A percentile compares a stretch with the other conserved stretches of the same genome.
Conservation (phyloP, 2,888 invertebrate genomes). For the Meta bourneti region DNA sequence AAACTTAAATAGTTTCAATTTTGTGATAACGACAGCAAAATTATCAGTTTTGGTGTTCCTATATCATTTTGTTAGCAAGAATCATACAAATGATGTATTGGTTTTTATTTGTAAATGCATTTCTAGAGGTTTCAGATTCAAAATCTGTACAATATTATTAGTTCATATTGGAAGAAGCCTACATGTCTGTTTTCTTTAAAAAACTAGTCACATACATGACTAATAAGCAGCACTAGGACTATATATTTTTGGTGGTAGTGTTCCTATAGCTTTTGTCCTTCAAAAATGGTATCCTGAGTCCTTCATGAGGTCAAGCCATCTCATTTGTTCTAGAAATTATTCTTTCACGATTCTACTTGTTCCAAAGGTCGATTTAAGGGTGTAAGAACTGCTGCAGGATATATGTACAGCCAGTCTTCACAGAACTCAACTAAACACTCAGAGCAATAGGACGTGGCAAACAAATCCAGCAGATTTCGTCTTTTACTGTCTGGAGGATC, state of each 20-base stretch:
- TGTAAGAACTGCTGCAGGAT: conserved; percentile 31
- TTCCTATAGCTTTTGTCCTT: conserved; percentile 7
- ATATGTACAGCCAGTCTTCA: conserved; percentile 27
- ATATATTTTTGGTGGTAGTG: neutral
- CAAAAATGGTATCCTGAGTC: neutral
- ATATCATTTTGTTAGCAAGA: no score
- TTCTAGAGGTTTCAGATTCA: conserved; percentile 9
- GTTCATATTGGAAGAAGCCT: conserved; percentile 32
- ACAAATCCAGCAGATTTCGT: conserved; percentile 26
- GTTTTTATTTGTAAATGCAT: conserved; percentile 11
- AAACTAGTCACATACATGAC: conserved; percentile 49
- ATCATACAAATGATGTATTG: no score
- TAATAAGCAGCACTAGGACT: conserved; percentile 36
- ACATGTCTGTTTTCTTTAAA: conserved; percentile 7
- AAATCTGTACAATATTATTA: neutral
- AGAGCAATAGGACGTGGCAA: conserved; percentile 9
- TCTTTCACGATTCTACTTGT: conserved; percentile 15
- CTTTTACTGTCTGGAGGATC: conserved; percentile 17
- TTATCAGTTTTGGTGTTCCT: no score
- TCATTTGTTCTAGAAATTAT: conserved; percentile 29
- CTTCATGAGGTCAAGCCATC: conserved; percentile 1
- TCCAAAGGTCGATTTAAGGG: neutral
- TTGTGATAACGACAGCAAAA: no score
- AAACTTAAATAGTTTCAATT: no score
- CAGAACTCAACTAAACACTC: conserved; percentile 30